These are phyloP conservation scores for Channa maculata DNA, from an alignment of 2,113 vertebrate species.

Conservation along the genomic window DNA sequence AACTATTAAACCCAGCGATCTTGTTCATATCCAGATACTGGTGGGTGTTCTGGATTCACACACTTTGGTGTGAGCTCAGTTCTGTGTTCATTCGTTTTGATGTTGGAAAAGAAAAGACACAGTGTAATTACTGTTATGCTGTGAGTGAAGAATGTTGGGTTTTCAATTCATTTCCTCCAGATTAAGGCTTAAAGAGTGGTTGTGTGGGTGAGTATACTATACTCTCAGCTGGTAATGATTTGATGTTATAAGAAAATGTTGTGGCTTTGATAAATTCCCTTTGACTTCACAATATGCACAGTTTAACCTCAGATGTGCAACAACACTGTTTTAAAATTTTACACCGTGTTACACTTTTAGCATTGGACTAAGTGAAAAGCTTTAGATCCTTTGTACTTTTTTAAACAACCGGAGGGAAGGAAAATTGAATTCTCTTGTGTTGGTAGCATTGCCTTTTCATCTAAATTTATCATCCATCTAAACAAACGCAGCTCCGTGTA, in stretches of 20 bases:
- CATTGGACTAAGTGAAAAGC: constrained; percentile 1
- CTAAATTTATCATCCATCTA: constrained; percentile 36
- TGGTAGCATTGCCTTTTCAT: constrained; percentile 20
- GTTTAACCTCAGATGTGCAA: neutral
- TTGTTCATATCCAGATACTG: constrained; percentile 6
- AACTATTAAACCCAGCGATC: constrained; percentile 16
- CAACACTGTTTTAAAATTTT: constrained; percentile 3
- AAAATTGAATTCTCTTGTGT: constrained; percentile 22
- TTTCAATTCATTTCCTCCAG: constrained; percentile 48
- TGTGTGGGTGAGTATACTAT: neutral
- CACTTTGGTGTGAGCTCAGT: constrained; percentile 18
- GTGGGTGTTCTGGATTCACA: constrained; percentile 8
- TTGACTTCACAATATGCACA: too few relatives aligned
- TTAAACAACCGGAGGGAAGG: constrained; percentile 25
- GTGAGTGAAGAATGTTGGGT: constrained; percentile 33
- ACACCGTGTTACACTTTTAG: neutral
- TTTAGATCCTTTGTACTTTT: constrained; percentile 14
- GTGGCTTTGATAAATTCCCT: constrained; percentile 9
- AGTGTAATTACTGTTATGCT: constrained; percentile 47
- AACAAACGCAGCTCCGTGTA: constrained; percentile 24
- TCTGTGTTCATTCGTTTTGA: constrained; percentile 41
- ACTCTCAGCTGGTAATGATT: constrained; percentile 5
- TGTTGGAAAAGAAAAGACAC: constrained; percentile 43
- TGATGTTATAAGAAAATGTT: neutral
- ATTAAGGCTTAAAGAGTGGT: constrained; percentile 32